A percentile compares a stretch with the other conserved stretches of the same genome.
Evolutionary conservation across 2,797 vertebrate genomes (phyloP).

Genomic region (Knipowitschia caucasica): DNA sequence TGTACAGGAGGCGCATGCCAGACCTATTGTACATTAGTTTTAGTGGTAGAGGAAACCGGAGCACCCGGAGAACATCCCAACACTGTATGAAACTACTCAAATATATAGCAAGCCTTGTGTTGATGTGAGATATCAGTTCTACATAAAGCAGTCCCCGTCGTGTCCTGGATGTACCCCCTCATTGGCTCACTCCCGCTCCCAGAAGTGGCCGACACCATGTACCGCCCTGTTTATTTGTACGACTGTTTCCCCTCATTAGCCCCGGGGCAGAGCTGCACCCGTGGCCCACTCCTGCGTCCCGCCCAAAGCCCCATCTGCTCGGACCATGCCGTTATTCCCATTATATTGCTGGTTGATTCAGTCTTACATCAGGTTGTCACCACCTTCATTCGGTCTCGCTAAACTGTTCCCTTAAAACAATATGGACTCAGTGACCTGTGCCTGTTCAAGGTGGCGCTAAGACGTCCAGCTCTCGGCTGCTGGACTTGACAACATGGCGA

Average conservation of each 20-base stretch:
- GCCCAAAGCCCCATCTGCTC: conserved; percentile 9
- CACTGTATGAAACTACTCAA: too few relatives aligned
- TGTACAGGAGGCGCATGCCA: too few relatives aligned
- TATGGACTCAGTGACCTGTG: conserved; percentile 32
- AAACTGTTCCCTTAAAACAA: conserved; percentile 40
- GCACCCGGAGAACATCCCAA: too few relatives aligned
- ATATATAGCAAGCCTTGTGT: too few relatives aligned
- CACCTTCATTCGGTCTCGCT: conserved; percentile 30
- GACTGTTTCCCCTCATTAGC: conserved; percentile 18
- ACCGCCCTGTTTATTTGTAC: conserved; percentile 13
- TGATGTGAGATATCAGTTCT: too few relatives aligned
- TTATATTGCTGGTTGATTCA: conserved; percentile 55
- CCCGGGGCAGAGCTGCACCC: conserved; percentile 26
- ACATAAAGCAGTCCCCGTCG: too few relatives aligned
- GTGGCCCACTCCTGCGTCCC: conserved; percentile 5
- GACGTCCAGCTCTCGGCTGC: conserved; percentile 32
- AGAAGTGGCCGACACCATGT: conserved; percentile 30
- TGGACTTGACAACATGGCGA: conserved; percentile 22
- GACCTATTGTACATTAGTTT: too few relatives aligned
- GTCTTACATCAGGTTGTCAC: conserved; percentile 58
- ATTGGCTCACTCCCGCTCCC: conserved; percentile 13
- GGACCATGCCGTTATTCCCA: conserved; percentile 53
- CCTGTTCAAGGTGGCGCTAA: conserved; percentile 49
- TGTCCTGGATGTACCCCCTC: not conserved
- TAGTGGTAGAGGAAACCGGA: too few relatives aligned